phyloP scores from a whole-genome alignment of 2,888 invertebrate species.

The Cyrtodaria siliqua region DNA sequence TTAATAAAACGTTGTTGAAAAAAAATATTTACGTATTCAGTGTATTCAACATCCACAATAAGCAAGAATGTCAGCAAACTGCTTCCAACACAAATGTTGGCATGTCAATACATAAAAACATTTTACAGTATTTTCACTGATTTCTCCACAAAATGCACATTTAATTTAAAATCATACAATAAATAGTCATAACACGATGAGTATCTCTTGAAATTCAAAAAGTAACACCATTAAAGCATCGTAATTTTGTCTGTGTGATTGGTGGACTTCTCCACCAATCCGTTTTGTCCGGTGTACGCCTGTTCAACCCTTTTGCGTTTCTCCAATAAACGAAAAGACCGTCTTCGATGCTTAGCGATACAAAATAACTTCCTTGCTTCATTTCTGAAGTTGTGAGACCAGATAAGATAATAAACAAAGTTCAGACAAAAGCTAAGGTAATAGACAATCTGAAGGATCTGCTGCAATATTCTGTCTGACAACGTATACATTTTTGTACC shows the following conservation, averaged over 20 bases:
- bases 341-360: slow-evolving; percentile 7
- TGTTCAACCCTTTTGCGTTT: slow-evolving; percentile 3
- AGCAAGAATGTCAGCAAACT: too few species aligned
- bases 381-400: slow-evolving; percentile 75
- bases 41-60: too few species aligned
- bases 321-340: slow-evolving; percentile 25
- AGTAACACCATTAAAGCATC: slow-evolving; percentile 37
- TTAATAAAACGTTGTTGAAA: too few species aligned
- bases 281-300: background rate
- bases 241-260: slow-evolving; percentile 52
- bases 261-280: slow-evolving; percentile 25
- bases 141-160: too few species aligned
- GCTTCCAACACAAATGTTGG: too few species aligned
- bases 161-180: too few species aligned
- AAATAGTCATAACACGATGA: too few species aligned
- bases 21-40: too few species aligned
- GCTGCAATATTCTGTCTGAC: slow-evolving; percentile 61
- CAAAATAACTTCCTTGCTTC: slow-evolving; percentile 54
- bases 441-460: slow-evolving; percentile 70
- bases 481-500: slow-evolving; percentile 35
- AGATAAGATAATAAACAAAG: slow-evolving; percentile 72
- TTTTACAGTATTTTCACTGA: too few species aligned
- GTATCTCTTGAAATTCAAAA: too few species aligned
- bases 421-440: slow-evolving; percentile 74
- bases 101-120: too few species aligned